phyloP scores from a whole-genome alignment of 2,113 vertebrate species.

The Myocastor coypus region DNA sequence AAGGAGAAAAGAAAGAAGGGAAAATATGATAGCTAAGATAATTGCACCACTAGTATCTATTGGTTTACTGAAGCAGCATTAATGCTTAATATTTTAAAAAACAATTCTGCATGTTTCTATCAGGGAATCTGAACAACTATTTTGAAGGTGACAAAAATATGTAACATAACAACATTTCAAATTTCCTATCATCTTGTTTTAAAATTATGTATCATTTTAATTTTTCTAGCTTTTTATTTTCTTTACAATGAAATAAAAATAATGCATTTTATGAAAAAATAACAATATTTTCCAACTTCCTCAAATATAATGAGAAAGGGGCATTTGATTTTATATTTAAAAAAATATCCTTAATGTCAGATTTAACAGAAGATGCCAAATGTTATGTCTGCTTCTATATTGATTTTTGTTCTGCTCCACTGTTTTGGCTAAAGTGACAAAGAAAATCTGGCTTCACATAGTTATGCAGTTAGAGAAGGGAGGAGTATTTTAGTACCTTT shows the following conservation, averaged over 20 bases:
- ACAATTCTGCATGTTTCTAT: too few relatives aligned
- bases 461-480: not conserved
- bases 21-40: too few relatives aligned
- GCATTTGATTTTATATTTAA: not conserved
- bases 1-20: too few relatives aligned
- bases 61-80: too few relatives aligned
- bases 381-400: constrained; percentile 35
- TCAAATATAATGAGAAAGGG: not conserved
- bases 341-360: not conserved
- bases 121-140: too few relatives aligned
- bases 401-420: not conserved
- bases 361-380: not conserved
- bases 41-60: too few relatives aligned
- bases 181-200: too few relatives aligned
- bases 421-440: constrained; percentile 52
- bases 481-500: constrained; percentile 1
- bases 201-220: too few relatives aligned
- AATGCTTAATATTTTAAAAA: too few relatives aligned
- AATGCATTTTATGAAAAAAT: not conserved
- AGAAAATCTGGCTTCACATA: constrained; percentile 11
- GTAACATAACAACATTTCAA: too few relatives aligned
- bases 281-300: not conserved
- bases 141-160: too few relatives aligned
- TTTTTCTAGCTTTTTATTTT: too few relatives aligned
- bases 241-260: not conserved